Evolutionary conservation across 1,140 invertebrate genomes (phyloP), one percentile per base, ranked within the genome.

Genomic region (Octopus sinensis): DNA sequence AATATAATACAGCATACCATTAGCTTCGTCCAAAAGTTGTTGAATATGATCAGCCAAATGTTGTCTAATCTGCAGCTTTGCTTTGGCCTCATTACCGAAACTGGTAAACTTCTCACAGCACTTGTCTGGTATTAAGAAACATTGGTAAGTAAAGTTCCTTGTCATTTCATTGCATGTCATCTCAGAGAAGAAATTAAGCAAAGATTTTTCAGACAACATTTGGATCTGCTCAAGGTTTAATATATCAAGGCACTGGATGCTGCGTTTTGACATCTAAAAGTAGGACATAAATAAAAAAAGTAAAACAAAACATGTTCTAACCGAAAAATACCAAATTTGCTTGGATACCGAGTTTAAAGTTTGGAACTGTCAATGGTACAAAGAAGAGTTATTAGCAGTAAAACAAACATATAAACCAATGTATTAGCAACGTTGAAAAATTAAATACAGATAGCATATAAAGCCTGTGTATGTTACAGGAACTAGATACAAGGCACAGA

Each of bases 61-160:
- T 6, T 86, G 88, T 83, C 92, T 92, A 81, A 93, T 93, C 56
- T 91, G 91, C 81, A 90, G 88, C 83, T 92, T 89, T 0, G 93
- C 93, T 85, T 89, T 91, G 52, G 88, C 90, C 87, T 93, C 93
- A 85, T 92, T 93, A 3, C 93, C 93, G 90, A 93, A 93, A 87
- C 93, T 93, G 5, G 90, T 91, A 82, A 92, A 93, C 56, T 89
- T 91, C 82, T 92, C 89, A 10, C 88, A 84, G 82, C 93, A 93
- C 76, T 87, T 85, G 17, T 92, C 87, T 43, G 90, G 90, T 79
- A 90, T 88, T 62, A 93, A 85, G 56, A 89, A 89, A 86, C 93
- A 93, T 4, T 91, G 90, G 82, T 91, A 93, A 68, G 92, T 92
- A 86, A 92, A 93, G 81, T 92, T 92, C 82, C 91, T 88, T 81